Conservation (phyloP, 2,113 vertebrate genomes). For the Maccullochella peelii region DNA sequence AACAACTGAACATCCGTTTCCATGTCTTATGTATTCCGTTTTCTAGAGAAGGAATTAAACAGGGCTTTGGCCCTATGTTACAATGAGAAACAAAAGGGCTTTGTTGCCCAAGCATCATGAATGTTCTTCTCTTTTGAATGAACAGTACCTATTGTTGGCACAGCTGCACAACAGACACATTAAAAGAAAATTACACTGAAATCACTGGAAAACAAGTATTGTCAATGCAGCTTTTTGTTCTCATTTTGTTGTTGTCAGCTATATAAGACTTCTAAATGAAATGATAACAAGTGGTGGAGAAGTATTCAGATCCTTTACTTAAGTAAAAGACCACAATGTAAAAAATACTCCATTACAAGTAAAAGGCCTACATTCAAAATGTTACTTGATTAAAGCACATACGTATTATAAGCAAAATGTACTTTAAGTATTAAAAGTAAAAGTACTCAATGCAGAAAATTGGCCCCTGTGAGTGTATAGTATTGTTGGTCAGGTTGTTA, state of each 20-base stretch:
- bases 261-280: background rate
- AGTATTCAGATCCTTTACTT: background rate
- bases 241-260: background rate
- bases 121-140: constrained; percentile 1
- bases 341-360: background rate
- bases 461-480: too few relatives aligned
- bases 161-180: background rate
- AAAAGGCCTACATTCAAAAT: background rate
- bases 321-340: background rate
- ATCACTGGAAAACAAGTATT: background rate
- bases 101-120: constrained; percentile 8
- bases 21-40: background rate
- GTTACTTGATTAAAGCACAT: background rate
- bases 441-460: background rate
- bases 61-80: constrained; percentile 4
- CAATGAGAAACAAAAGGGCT: background rate
- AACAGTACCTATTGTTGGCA: background rate
- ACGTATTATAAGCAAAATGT: background rate
- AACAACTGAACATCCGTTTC: constrained; percentile 19
- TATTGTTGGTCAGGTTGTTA: background rate
- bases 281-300: background rate
- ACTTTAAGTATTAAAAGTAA: background rate
- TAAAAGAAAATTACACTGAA: background rate
- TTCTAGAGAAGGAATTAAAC: background rate
- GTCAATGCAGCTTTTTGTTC: background rate